phyloP scores from a whole-genome alignment of 2,888 invertebrate genomes.

The Tipula confusa region DNA sequence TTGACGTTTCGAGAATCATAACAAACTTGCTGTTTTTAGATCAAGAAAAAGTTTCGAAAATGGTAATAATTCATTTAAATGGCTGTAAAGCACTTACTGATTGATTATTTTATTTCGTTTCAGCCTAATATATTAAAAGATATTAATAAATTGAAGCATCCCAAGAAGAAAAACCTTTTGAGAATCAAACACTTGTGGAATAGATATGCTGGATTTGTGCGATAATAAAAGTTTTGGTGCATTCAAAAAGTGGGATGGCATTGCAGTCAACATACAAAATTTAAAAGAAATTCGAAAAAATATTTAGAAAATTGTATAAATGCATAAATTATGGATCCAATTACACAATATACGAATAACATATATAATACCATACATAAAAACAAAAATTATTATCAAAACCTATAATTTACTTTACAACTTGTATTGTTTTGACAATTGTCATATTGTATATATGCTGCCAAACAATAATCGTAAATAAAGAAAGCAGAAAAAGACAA shows the following conservation, averaged over 20 bases:
- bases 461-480: not conserved
- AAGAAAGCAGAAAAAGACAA: not conserved
- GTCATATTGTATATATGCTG: too few relatives aligned
- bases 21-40: too few relatives aligned
- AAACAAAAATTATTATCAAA: too few relatives aligned
- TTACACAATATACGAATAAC: too few relatives aligned
- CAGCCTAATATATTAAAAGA: constrained; percentile 52
- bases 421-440: not conserved
- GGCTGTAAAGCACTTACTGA: too few relatives aligned
- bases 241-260: constrained; percentile 48
- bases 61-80: not conserved
- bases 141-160: constrained; percentile 66
- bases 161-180: constrained; percentile 77
- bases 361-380: too few relatives aligned
- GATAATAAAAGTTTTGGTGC: constrained; percentile 43
- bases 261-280: constrained; percentile 47
- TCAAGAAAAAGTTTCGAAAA: not conserved
- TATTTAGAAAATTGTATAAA: constrained; percentile 42
- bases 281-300: constrained; percentile 45
- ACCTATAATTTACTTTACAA: not conserved
- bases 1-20: not conserved
- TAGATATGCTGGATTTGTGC: constrained; percentile 50
- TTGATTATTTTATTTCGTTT: constrained; percentile 36
- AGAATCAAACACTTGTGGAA: constrained; percentile 74
- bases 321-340: not conserved